These are phyloP conservation scores for Lophius piscatorius DNA, from an alignment of 2,113 vertebrate genomes.

Conservation along the genomic window DNA sequence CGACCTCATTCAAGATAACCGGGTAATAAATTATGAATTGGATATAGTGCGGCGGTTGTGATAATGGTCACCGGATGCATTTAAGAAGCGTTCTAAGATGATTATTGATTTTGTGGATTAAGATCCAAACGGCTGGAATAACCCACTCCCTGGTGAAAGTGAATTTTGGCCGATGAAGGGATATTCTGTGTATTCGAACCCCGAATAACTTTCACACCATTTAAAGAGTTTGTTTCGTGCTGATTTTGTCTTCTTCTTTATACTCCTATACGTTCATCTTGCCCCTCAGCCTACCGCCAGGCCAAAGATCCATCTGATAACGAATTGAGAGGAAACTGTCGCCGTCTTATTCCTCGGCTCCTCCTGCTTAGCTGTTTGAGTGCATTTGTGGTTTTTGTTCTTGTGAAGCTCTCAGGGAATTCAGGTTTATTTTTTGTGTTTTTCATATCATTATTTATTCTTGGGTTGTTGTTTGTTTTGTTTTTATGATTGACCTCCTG, in stretches of 20 bases:
- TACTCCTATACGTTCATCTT: background rate
- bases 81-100: no score
- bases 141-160: no score
- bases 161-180: no score
- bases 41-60: no score
- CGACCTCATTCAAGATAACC: no score
- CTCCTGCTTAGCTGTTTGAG: background rate
- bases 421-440: background rate
- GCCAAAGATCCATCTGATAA: conserved; percentile 7
- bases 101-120: no score
- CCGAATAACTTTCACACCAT: no score
- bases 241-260: fast-evolving
- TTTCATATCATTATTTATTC: conserved; percentile 63
- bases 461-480: conserved; percentile 29
- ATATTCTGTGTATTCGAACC: no score
- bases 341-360: background rate
- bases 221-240: background rate
- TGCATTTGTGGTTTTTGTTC: background rate
- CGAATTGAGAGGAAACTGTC: background rate
- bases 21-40: no score
- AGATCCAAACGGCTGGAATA: no score
- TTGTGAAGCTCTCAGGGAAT: conserved; percentile 28
- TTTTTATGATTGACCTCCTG: conserved; percentile 8
- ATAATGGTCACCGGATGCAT: no score
- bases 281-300: background rate